Conservation (phyloP, 2,113 vertebrate genomes). For the Sebastes fasciatus region DNA sequence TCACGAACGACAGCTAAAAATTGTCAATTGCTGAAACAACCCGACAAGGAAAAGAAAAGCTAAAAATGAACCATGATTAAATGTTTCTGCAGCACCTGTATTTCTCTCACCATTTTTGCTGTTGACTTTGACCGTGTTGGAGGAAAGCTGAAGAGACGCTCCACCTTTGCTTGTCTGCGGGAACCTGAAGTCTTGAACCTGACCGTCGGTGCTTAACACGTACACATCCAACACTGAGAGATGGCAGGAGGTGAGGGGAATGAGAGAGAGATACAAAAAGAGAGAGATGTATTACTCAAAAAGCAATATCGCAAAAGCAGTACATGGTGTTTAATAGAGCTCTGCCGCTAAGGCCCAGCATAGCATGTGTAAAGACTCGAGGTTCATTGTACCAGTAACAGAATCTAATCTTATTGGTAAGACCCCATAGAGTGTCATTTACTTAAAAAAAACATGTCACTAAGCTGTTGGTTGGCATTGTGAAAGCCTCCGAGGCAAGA, state of each 20-base stretch:
- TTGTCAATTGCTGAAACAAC: neutral
- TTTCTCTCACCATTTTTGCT: conserved; percentile 92
- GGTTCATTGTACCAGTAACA: conserved; percentile 53
- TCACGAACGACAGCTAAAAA: too few relatives aligned
- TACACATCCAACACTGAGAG: conserved; percentile 93
- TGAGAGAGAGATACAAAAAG: neutral
- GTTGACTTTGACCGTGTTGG: conserved; percentile 98
- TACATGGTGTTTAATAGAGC: conserved; percentile 50
- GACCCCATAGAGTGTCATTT: conserved; percentile 64
- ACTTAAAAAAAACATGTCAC: conserved; percentile 60
- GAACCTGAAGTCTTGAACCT: conserved; percentile 97
- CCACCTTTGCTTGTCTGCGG: conserved; percentile 93
- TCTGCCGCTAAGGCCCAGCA: conserved; percentile 14
- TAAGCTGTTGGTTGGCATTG: conserved; percentile 62
- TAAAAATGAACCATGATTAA: neutral
- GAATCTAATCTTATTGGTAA: conserved; percentile 62
- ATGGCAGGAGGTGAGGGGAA: neutral
- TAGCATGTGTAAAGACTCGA: conserved; percentile 43
- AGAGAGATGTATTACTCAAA: conserved; percentile 47
- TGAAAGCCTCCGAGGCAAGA: conserved; percentile 56
- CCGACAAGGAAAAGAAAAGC: neutral
- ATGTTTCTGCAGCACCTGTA: conserved; percentile 9
- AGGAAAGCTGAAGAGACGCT: conserved; percentile 93
- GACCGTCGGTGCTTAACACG: conserved; percentile 96
- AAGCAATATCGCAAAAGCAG: conserved; percentile 42